These are phyloP conservation scores for Neofelis nebulosa DNA, from an alignment of 2,113 vertebrate species.

Conservation along the genomic window DNA sequence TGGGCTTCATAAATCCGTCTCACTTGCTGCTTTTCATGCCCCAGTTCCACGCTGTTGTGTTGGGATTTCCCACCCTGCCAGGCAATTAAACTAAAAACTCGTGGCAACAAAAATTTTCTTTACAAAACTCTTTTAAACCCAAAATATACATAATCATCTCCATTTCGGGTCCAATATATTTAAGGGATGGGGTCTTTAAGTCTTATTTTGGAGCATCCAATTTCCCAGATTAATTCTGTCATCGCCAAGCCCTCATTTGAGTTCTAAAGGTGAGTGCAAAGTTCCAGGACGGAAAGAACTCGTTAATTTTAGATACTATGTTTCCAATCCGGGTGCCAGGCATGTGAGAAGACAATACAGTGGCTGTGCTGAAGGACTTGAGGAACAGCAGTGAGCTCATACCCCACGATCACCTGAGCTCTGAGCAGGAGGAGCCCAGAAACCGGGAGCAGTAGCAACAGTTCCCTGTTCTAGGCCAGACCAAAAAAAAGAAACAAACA, in stretches of 20 bases:
- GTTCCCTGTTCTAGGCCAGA: conserved; percentile 44
- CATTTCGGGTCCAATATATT: conserved; percentile 27
- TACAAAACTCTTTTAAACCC: conserved; percentile 69
- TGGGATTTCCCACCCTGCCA: conserved; percentile 77
- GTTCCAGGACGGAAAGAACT: conserved; percentile 82
- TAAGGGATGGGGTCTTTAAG: background rate
- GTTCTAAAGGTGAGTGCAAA: conserved; percentile 79
- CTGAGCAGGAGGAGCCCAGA: background rate
- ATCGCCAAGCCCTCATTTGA: conserved; percentile 55
- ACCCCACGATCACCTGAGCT: conserved; percentile 16
- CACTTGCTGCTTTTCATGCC: conserved; percentile 79
- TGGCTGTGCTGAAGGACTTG: conserved; percentile 44
- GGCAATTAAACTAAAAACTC: conserved; percentile 77
- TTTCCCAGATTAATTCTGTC: conserved; percentile 1
- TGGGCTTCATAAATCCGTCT: conserved; percentile 77
- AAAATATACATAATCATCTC: conserved; percentile 63
- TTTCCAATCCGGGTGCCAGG: conserved; percentile 82
- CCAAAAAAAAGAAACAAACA: conserved; percentile 64
- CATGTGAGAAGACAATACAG: conserved; percentile 69
- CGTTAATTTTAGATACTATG: conserved; percentile 83
- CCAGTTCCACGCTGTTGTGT: conserved; percentile 75
- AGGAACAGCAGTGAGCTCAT: conserved; percentile 49
- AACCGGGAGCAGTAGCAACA: background rate
- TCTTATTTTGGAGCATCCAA: background rate
- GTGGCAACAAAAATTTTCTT: conserved; percentile 38